Base-by-base conservation (phyloP, 2,888 invertebrate species). In the Agriotes lineatus region DNA sequence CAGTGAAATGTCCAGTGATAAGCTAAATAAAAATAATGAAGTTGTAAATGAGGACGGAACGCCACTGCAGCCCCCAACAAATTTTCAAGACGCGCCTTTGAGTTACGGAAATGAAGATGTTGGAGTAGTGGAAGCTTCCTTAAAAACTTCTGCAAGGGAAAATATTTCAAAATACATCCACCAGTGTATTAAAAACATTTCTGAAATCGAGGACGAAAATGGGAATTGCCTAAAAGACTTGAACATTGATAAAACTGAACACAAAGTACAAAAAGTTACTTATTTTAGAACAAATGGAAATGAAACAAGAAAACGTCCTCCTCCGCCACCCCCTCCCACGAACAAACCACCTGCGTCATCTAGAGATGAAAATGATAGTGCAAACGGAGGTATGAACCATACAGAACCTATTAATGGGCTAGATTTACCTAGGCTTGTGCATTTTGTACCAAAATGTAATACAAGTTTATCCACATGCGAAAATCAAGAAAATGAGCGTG, bases 341-440 rank as follows among this genome's bases (percentile, higher is more conserved):
- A 35, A 45, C 9, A 57, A 56, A 30, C 44, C 44, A 7, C 25
- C 68, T 16, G 73, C 1, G 1, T 1, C 10, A 1, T 4, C 1
- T 0, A 4, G 5, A 12, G 37, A 56, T 20, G 39, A 20, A 22
- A 72, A 16, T 52, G 68, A n/a, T 59, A 67, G 18, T 72, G 70
- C 62, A 69, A 75, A 59, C 72, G 73, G 57, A 69, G 58, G 20
- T 73, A 77, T 58, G 72, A 72, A 3, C 6, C 10, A 39, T 10
- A 52, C 22, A 50, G 50, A 35, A 5, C 25, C 16, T 30, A 19
- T 39, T 10, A 37, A 18, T 6, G 63, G 9, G 5, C 4, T 59
- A 79, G 85, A 86, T 73, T 82, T 92, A 70, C 92, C 92, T 10
- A 87, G 92, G 52, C 84, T 92, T 4, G 91, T 93, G 65, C 91